Evolutionary conservation across 2,888 invertebrate species (phyloP).

Genomic region (Torymus auratus): DNA sequence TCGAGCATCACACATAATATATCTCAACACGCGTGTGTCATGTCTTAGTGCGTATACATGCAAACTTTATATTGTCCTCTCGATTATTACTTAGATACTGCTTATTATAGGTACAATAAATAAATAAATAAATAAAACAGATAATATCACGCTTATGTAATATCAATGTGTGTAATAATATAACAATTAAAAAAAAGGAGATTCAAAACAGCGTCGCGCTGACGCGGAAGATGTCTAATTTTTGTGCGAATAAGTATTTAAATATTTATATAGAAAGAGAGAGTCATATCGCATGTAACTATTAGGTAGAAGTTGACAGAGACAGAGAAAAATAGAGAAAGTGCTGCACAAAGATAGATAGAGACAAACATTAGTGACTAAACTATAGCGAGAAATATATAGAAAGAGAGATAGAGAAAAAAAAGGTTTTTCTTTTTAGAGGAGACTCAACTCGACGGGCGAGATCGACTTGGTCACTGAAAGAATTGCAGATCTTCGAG

Average conservation of each 20-base stretch:
- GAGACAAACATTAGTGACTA: not conserved
- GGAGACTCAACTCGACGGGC: slow-evolving; percentile 45
- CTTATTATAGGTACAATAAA: slow-evolving; percentile 10
- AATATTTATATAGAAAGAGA: not conserved
- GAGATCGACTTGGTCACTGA: slow-evolving; percentile 56
- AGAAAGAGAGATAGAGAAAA: slow-evolving; percentile 29
- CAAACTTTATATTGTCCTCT: slow-evolving; percentile 19
- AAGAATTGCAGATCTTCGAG: slow-evolving; percentile 59
- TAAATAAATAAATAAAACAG: slow-evolving; percentile 44
- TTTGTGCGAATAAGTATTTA: not conserved
- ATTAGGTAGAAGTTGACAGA: slow-evolving; percentile 23
- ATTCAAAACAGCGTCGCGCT: slow-evolving; percentile 3
- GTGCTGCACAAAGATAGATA: slow-evolving; percentile 1
- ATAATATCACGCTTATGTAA: not conserved
- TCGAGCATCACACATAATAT: too few species aligned
- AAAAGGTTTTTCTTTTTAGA: not conserved
- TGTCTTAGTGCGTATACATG: not conserved
- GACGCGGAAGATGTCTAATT: not conserved
- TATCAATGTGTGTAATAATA: not conserved
- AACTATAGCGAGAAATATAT: too few species aligned
- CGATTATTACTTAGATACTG: slow-evolving; percentile 5
- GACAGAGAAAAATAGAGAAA: slow-evolving; percentile 13
- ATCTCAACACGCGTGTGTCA: too few species aligned
- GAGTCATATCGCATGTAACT: too few species aligned
- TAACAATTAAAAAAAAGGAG: slow-evolving; percentile 15